Base-by-base conservation (phyloP, 2,113 vertebrate species). In the Neogale vison region DNA sequence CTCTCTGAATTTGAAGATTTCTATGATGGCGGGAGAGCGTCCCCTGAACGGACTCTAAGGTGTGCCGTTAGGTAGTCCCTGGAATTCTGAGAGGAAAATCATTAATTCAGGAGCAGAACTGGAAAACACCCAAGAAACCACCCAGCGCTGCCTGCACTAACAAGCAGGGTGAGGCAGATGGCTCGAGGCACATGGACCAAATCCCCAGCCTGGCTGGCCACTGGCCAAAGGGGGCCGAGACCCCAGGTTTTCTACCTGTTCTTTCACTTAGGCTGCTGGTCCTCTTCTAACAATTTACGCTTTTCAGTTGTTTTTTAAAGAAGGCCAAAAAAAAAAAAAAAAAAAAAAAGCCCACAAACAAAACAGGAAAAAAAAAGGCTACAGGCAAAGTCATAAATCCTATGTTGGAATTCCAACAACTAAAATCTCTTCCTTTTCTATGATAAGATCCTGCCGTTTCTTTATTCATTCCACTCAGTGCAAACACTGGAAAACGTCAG, bases 31-130 rank as follows among this genome's bases (percentile, higher is more conserved):
- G 17, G 88, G 31, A 71, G 61, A 72, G 71, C 63, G 74, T 93
- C 80, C 91, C 77, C 86, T 92, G 94, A 81, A 77, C 71, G 95
- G 89, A 93, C 42, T 81, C 31, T 24, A 26, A 83, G 50, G 17
- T 63, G 26, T 31, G 63, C 21, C 63, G 57, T 90, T 71, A 85
- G 7, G 4, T 14, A 85, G 52, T 65, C 80, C 88, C 45, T 55
- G 63, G 59, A 91, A 90, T 86, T 94, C 63, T 93, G 81, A 52
- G 77, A 88, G 29, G 71, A 85, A 71, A 92, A 80, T 61, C 63
- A 50, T 52, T 59, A 74, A 85, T 45, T 34, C 57, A 96, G 24
- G 71, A 95, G 18, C 47, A 59, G 76, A 72, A 42, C 79, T 72
- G 45, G 82, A 31, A 61, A n/a, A 72, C 31, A 65, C 14, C 63